Percentiles rank a stretch among this genome's conserved stretches.
phyloP scores from a whole-genome alignment of 2,113 vertebrate genomes.

The Smithornis capensis region DNA sequence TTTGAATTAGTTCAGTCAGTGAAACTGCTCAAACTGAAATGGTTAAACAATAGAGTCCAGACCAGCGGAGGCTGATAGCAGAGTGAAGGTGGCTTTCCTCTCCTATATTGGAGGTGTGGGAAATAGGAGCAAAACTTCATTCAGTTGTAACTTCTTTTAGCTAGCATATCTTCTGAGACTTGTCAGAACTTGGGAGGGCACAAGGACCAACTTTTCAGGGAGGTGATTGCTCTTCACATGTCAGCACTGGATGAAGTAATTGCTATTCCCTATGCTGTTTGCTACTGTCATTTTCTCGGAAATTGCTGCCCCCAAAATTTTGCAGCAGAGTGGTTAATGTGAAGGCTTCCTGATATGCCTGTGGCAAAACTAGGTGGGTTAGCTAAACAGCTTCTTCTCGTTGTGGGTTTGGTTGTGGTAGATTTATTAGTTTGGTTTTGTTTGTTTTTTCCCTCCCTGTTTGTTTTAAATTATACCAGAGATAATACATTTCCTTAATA shows the following conservation, averaged over 20 bases:
- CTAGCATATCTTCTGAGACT: neutral
- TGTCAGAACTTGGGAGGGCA: neutral
- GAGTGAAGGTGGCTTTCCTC: neutral
- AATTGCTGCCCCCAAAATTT: neutral
- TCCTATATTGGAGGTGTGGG: neutral
- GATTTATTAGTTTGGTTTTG: neutral
- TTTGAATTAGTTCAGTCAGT: neutral
- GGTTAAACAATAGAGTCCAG: slow-evolving; percentile 9
- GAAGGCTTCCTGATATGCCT: neutral
- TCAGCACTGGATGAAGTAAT: neutral
- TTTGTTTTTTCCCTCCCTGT: neutral
- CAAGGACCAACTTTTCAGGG: neutral
- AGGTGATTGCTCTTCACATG: neutral
- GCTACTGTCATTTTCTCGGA: neutral
- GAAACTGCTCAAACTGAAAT: neutral
- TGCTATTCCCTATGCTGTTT: neutral
- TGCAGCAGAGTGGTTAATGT: neutral
- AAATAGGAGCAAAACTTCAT: neutral
- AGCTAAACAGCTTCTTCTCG: neutral
- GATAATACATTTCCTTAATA: neutral
- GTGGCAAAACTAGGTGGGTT: neutral
- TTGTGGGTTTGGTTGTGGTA: neutral
- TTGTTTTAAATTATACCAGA: neutral
- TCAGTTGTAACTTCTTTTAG: neutral
- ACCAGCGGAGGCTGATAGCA: neutral